phyloP scores from a whole-genome alignment of 1,140 invertebrate species.

The Calycopis cecrops region DNA sequence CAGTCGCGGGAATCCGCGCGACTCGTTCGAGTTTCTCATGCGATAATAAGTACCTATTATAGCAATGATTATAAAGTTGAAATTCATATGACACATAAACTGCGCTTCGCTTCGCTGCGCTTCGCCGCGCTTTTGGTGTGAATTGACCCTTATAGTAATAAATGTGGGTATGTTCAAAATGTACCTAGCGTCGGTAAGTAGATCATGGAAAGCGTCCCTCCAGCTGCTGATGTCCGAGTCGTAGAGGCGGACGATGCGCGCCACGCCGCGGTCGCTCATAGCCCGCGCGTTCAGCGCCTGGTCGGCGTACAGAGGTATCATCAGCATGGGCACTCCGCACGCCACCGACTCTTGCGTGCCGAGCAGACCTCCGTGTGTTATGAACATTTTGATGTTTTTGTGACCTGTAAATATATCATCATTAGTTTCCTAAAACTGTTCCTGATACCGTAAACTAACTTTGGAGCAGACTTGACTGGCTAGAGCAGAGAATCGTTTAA shows the following conservation, averaged over 20 bases:
- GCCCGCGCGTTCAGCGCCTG: conserved; percentile 73
- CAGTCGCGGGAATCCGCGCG: too few species aligned
- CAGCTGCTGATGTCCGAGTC: conserved; percentile 50
- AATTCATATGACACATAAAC: too few species aligned
- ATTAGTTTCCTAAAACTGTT: too few species aligned
- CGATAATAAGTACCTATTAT: too few species aligned
- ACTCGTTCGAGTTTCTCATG: too few species aligned
- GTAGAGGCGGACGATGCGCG: conserved; percentile 44
- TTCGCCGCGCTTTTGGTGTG: too few species aligned
- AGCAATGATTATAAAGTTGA: too few species aligned
- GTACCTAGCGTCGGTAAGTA: conserved; percentile 63
- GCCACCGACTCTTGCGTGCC: conserved; percentile 77
- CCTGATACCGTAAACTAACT: too few species aligned
- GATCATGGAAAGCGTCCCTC: conserved; percentile 46
- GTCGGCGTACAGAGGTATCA: conserved; percentile 79
- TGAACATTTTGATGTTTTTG: conserved; percentile 71
- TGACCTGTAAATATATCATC: conserved; percentile 58
- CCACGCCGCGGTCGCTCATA: conserved; percentile 60
- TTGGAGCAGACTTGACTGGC: too few species aligned
- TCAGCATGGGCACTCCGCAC: conserved; percentile 72
- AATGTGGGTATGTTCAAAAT: conserved; percentile 14
- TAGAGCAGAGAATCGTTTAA: too few species aligned
- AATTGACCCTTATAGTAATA: too few species aligned
- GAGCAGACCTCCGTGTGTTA: conserved; percentile 78
- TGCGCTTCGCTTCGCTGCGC: too few species aligned